A percentile compares a stretch with the other conserved stretches of the same genome.
phyloP scores from a whole-genome alignment of 2,888 invertebrate species.

The Amiota mariae region DNA sequence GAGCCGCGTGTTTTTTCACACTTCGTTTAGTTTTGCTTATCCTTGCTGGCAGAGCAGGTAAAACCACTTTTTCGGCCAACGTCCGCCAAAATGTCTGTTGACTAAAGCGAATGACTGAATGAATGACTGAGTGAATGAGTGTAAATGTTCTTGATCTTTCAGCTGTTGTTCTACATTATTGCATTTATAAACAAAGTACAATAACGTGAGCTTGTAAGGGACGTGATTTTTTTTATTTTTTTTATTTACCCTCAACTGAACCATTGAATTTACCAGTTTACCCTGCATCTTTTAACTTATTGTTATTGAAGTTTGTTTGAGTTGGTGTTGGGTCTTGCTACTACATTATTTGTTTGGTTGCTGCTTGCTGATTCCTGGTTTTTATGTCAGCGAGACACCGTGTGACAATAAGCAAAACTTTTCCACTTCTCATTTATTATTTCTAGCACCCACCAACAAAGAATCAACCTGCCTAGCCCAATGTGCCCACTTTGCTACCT shows the following conservation, averaged over 20 bases:
- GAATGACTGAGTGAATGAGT: not conserved
- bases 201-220: not conserved
- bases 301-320: conserved; percentile 58
- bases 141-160: not conserved
- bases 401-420: conserved; percentile 67
- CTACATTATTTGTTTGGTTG: not conserved
- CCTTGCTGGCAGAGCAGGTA: not conserved
- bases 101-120: not conserved
- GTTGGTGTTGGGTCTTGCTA: conserved; percentile 36
- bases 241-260: conserved; percentile 29
- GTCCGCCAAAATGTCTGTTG: not conserved
- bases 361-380: not conserved
- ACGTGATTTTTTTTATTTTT: conserved; percentile 44
- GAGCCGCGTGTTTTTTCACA: not conserved
- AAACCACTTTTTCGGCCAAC: not conserved
- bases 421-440: conserved; percentile 68
- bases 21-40: not conserved
- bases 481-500: no score
- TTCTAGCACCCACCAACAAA: conserved; percentile 39
- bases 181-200: conserved; percentile 55
- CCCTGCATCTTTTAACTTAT: conserved; percentile 55
- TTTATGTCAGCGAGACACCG: conserved; percentile 57
- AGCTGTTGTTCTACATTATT: conserved; percentile 51
- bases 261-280: not conserved
- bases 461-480: not conserved